Evolutionary conservation across 1,140 invertebrate species (phyloP).

Genomic region (Orius laevigatus): DNA sequence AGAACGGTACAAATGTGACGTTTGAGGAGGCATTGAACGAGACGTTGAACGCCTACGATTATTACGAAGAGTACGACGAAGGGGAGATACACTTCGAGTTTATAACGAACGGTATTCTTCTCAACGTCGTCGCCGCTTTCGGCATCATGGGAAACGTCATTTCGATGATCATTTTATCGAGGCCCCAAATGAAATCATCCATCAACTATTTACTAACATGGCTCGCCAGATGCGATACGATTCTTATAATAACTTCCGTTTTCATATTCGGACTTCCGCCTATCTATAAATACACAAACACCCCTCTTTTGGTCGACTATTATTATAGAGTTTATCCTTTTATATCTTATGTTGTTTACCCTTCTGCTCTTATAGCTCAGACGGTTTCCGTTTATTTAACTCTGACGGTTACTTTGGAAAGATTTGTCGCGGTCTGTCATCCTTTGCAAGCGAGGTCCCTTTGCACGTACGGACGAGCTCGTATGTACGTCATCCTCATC

Average conservation of each 20-base stretch:
- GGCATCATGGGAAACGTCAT: slow-evolving; percentile 81
- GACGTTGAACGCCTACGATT: no score
- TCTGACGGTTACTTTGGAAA: slow-evolving; percentile 84
- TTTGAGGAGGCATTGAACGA: no score
- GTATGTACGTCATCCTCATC: slow-evolving; percentile 69
- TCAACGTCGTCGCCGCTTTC: slow-evolving; percentile 63
- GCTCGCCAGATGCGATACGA: slow-evolving; percentile 76
- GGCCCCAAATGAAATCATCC: slow-evolving; percentile 84
- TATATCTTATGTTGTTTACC: slow-evolving; percentile 68
- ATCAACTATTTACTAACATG: slow-evolving; percentile 86
- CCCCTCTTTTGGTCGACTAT: slow-evolving; percentile 54
- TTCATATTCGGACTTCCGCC: slow-evolving; percentile 73
- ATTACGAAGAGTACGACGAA: no score
- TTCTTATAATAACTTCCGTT: slow-evolving; percentile 71
- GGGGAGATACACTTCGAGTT: slow-evolving; percentile 48
- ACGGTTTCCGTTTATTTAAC: slow-evolving; percentile 91
- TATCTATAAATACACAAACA: slow-evolving; percentile 64
- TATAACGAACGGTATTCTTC: slow-evolving; percentile 64
- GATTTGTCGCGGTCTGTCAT: slow-evolving; percentile 92
- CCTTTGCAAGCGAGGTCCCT: slow-evolving; percentile 71
- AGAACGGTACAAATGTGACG: no score
- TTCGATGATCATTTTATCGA: slow-evolving; percentile 75
- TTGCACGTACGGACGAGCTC: slow-evolving; percentile 78
- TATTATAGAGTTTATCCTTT: slow-evolving; percentile 63
- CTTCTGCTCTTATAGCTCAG: slow-evolving; percentile 71